A percentile compares a stretch with the other conserved stretches of the same genome.
Conservation (phyloP, 2,113 vertebrate genomes). For the Cacatua alba region DNA sequence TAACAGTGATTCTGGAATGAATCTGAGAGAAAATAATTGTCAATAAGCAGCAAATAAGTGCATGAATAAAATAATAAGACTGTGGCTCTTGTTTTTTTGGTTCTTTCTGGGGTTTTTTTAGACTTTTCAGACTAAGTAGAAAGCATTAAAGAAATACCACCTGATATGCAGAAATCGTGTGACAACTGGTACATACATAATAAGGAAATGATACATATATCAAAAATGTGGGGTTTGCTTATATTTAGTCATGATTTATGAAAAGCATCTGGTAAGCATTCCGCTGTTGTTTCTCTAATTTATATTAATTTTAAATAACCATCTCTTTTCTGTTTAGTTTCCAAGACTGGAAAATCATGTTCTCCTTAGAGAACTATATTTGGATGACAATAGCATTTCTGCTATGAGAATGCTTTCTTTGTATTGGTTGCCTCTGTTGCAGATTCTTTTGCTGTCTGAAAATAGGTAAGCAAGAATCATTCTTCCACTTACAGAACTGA, state of each 20-base stretch:
- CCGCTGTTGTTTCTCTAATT: constrained; percentile 6
- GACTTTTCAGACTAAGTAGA: background rate
- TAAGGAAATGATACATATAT: background rate
- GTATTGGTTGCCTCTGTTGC: constrained; percentile 90
- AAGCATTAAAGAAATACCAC: background rate
- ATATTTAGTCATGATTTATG: background rate
- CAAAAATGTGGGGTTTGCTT: background rate
- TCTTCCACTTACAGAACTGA: background rate
- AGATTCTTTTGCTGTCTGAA: constrained; percentile 79
- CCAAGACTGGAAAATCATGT: constrained; percentile 88
- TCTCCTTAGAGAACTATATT: constrained; percentile 85
- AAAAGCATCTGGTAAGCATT: constrained; percentile 24
- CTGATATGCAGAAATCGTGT: background rate
- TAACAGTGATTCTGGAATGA: background rate
- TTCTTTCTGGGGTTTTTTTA: background rate
- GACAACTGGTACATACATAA: background rate
- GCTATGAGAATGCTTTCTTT: constrained; percentile 73
- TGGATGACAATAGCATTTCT: constrained; percentile 91
- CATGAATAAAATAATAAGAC: background rate
- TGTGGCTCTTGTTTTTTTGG: background rate
- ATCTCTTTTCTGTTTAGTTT: constrained; percentile 73
- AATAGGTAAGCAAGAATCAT: constrained; percentile 82
- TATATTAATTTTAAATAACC: background rate
- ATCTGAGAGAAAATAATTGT: background rate
- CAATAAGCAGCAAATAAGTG: background rate